Evolutionary conservation across 2,797 vertebrate species (phyloP).

Genomic region (Graptemys geographica): DNA sequence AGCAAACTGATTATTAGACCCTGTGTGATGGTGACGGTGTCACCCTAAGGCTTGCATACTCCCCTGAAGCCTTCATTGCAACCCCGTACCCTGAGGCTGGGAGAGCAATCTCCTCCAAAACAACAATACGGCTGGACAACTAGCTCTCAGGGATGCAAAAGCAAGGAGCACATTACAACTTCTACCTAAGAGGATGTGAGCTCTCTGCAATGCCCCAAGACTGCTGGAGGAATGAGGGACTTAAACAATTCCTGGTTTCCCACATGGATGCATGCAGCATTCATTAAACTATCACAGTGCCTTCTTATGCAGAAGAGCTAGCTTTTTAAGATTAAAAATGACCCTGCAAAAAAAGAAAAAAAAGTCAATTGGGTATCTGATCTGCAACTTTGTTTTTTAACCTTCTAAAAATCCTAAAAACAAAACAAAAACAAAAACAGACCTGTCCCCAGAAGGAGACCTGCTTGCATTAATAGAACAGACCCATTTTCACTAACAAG

Average conservation of each 20-base stretch:
- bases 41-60: background rate
- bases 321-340: background rate
- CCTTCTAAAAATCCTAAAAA: no score
- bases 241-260: slow-evolving; percentile 16
- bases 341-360: background rate
- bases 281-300: background rate
- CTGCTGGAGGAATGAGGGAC: background rate
- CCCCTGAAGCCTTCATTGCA: fast-evolving
- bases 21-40: fast-evolving
- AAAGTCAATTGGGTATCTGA: background rate
- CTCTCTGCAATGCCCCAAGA: background rate
- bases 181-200: background rate
- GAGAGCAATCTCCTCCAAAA: background rate
- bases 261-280: background rate
- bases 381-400: fast-evolving
- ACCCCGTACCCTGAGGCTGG: fast-evolving
- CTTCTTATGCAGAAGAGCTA: background rate
- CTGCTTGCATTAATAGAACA: slow-evolving; percentile 17
- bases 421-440: background rate
- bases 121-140: background rate
- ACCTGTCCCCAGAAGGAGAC: fast-evolving
- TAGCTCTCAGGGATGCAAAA: background rate
- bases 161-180: background rate
- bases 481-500: slow-evolving; percentile 51
- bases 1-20: fast-evolving